Conservation (phyloP, 2,888 invertebrate species). For the Ochropacha duplaris region DNA sequence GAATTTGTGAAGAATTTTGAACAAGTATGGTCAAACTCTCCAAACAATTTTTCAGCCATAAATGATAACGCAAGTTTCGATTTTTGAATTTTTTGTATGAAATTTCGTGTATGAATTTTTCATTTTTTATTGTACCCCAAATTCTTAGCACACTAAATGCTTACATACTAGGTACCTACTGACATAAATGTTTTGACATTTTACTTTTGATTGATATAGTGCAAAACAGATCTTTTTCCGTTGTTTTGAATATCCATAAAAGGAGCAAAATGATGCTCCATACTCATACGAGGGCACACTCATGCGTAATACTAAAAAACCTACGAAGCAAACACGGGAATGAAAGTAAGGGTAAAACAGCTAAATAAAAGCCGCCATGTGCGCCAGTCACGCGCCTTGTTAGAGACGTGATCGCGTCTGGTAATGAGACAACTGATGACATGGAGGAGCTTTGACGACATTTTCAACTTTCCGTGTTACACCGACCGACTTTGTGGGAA, state of each 20-base stretch:
- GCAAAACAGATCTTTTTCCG: no score
- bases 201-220: no score
- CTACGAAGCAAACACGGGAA: background rate
- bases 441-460: constrained; percentile 8
- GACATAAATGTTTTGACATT: no score
- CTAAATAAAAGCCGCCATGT: constrained; percentile 27
- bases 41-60: no score
- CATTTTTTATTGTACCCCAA: no score
- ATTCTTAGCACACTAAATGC: no score
- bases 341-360: constrained; percentile 18
- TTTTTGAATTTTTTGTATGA: no score
- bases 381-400: constrained; percentile 42
- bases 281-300: background rate
- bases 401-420: constrained; percentile 40
- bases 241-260: background rate
- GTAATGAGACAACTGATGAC: constrained; percentile 37
- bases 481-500: constrained; percentile 12
- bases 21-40: no score
- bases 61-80: no score
- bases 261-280: background rate
- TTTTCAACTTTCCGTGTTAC: constrained; percentile 13
- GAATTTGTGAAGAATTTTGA: no score
- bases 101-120: no score
- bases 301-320: background rate
- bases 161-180: no score